A percentile compares a stretch with the other conserved stretches of the same genome.
Conservation (phyloP, 2,797 vertebrate species). For the Enteromius afrohamiltoni region DNA sequence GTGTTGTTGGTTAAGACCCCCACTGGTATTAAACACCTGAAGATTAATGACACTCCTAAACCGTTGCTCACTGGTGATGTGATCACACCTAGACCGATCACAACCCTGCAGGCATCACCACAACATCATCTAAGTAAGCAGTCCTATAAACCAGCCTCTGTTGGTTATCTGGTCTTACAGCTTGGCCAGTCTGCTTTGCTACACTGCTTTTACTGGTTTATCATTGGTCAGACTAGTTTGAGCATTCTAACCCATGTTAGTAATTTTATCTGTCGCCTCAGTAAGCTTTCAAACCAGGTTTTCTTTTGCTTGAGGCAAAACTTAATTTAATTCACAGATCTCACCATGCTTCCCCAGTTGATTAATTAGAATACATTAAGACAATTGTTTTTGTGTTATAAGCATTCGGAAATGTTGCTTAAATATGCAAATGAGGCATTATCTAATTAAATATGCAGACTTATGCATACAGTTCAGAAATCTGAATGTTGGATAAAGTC, state of each 20-base stretch:
- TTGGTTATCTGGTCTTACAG: not conserved
- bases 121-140: not conserved
- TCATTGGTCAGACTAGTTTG: not conserved
- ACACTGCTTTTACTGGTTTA: not conserved
- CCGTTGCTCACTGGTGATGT: conserved; percentile 26
- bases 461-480: not conserved
- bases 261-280: not conserved
- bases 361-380: conserved; percentile 3
- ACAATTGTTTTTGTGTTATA: not conserved
- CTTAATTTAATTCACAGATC: not conserved
- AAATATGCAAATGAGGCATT: not conserved
- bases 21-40: conserved; percentile 63
- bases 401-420: not conserved
- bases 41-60: conserved; percentile 63
- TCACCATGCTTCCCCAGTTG: not conserved
- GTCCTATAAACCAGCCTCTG: not conserved
- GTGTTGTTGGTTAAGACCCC: conserved; percentile 49
- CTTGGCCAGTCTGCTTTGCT: not conserved
- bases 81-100: conserved; percentile 3
- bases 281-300: not conserved
- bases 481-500: not conserved
- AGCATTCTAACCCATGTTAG: not conserved
- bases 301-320: not conserved
- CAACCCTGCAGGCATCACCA: conserved; percentile 20
- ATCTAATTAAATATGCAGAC: not conserved